Base-by-base conservation (phyloP, 2,888 invertebrate species). In the Myopa testacea region DNA sequence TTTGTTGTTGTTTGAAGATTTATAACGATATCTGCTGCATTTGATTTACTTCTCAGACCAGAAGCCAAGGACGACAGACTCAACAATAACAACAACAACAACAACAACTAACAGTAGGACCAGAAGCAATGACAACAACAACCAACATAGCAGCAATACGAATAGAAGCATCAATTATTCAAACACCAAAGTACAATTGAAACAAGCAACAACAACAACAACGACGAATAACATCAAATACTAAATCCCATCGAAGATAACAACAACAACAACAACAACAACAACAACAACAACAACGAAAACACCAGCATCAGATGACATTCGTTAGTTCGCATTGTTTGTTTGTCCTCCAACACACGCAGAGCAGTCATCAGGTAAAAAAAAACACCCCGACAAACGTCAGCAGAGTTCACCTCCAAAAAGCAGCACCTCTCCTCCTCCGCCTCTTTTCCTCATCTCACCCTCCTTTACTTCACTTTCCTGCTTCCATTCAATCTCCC, bases 1-100 rank as follows among this genome's bases (percentile, higher is more conserved):
- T 65, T 55, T 37, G 38, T 65, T 1, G 14, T 65, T 34, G 14
- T 65, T 34, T 34, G 74, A 34, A 74, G 52, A 65, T 74, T 74
- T 74, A 74, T 74, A 34, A 52, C 74, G 74, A 45, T 74, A 65
- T 60, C 73, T 62, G 40, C 73, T 62, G 73, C 45, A 70, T 55
- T 70, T 70, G 70, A 70, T 70, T 70, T 70, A 70, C 65, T 37
- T 65, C 37, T 70, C 34, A 55, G 55, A 37, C 38, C 8, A 8
- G n/a, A 10, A 69, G 55, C 52, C 37, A 55, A 55, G 52, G 52
- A 70, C 37, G 16, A 37, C 14, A 55, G 14, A 14, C 6, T 34
- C 34, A 7, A 38, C 8, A 7, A 37, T 8, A 37, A 12, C 65
- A 65, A 38, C 37, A 38, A 12, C 65, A 38, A 14, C 65, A 26